phyloP scores from a whole-genome alignment of 2,888 invertebrate genomes.

The Leptinotarsa juncta region DNA sequence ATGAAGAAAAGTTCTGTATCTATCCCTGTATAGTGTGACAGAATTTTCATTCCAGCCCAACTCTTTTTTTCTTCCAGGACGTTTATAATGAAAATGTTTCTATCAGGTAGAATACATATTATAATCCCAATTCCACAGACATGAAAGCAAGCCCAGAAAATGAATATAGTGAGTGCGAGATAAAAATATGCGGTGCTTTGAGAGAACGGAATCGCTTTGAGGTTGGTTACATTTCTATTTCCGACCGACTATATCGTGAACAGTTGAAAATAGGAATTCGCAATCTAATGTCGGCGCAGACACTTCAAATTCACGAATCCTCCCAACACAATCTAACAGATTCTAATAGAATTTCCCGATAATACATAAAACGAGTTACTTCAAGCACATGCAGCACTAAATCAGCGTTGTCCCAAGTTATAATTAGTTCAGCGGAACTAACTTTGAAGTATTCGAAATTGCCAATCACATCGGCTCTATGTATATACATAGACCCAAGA shows the following conservation, averaged over 20 bases:
- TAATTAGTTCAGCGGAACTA: conserved; percentile 39
- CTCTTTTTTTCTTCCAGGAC: no score
- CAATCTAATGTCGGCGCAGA: neutral
- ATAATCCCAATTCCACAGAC: neutral
- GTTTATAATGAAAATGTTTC: neutral
- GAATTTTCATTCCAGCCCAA: no score
- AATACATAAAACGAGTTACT: conserved; percentile 19
- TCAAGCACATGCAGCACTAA: conserved; percentile 7
- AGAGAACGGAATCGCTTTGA: neutral
- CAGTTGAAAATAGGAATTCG: neutral
- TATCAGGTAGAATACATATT: neutral
- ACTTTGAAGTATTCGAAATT: conserved; percentile 37
- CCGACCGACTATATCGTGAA: neutral
- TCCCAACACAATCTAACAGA: conserved; percentile 8
- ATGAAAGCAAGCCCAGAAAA: neutral
- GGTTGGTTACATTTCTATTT: neutral
- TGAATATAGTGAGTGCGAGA: neutral
- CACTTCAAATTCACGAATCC: conserved; percentile 11
- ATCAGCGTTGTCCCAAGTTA: conserved; percentile 35
- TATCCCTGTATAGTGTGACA: no score
- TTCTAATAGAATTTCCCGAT: conserved; percentile 22
- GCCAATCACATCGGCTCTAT: conserved; percentile 23
- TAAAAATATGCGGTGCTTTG: neutral
- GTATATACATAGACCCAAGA: neutral
- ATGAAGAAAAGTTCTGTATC: no score